These are phyloP conservation scores for Hypanus sabinus DNA, from an alignment of 2,113 vertebrate genomes.

Conservation along the genomic window DNA sequence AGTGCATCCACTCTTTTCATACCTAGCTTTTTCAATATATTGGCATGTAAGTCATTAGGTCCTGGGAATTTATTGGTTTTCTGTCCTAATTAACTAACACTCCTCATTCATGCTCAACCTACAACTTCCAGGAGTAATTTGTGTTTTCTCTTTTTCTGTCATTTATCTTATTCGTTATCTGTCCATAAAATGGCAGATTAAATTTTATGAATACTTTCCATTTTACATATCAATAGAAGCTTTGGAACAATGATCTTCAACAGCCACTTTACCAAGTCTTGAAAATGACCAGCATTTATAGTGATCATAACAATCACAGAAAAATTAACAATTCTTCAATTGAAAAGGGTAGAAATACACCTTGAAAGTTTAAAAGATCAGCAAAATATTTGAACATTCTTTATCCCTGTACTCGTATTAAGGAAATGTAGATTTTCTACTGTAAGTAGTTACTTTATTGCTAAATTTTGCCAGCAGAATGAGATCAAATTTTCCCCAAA, in stretches of 20 bases:
- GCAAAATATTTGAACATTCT: background rate
- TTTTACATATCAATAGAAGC: too few relatives aligned
- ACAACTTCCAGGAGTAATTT: too few relatives aligned
- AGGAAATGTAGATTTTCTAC: background rate
- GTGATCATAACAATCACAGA: background rate
- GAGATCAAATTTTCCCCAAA: background rate
- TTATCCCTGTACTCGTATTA: background rate
- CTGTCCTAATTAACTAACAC: too few relatives aligned
- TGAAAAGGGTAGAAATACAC: background rate
- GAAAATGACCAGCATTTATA: background rate
- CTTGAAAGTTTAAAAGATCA: background rate
- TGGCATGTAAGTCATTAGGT: too few relatives aligned
- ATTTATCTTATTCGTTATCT: too few relatives aligned
- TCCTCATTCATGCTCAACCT: too few relatives aligned
- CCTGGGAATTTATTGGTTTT: too few relatives aligned
- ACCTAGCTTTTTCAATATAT: too few relatives aligned
- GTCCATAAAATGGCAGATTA: too few relatives aligned
- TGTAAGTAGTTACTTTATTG: background rate
- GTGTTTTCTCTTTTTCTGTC: too few relatives aligned
- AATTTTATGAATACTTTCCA: too few relatives aligned
- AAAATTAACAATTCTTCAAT: background rate
- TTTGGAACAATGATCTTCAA: background rate
- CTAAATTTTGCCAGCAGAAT: background rate
- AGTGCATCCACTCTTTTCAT: too few relatives aligned
- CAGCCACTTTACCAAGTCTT: background rate